Evolutionary conservation across 2,113 vertebrate genomes (phyloP).

Genomic region (Xiphophorus hellerii): DNA sequence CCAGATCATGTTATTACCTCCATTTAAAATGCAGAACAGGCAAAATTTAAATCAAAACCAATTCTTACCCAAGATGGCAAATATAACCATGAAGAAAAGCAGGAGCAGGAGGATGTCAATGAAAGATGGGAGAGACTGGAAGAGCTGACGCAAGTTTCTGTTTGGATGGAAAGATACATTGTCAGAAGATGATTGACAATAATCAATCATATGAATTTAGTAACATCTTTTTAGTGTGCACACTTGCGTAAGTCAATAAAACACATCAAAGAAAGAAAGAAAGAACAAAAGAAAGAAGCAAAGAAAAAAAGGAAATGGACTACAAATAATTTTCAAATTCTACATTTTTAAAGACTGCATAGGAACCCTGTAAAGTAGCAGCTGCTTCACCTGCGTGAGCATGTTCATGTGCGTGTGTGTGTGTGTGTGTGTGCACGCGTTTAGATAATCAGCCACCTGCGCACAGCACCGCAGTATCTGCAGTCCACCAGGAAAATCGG

Average conservation of each 20-base stretch:
- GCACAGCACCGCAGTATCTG: conserved; percentile 94
- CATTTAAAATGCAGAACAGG: not conserved
- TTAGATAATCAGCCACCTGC: conserved; percentile 80
- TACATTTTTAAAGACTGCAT: too few species aligned
- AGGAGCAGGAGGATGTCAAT: conserved; percentile 96
- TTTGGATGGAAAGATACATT: conserved; percentile 37
- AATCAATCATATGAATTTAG: not conserved
- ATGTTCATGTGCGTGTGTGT: not conserved
- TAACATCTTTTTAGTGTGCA: not conserved
- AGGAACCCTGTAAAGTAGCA: too few species aligned
- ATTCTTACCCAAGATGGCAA: conserved; percentile 92
- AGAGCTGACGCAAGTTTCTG: conserved; percentile 98
- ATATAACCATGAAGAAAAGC: conserved; percentile 99
- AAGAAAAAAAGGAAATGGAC: too few species aligned
- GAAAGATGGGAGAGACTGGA: conserved; percentile 97
- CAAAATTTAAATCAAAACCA: not conserved
- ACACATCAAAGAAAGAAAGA: not conserved
- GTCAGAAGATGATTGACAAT: not conserved
- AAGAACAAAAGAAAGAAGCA: too few species aligned
- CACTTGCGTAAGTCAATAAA: not conserved
- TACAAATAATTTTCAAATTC: too few species aligned
- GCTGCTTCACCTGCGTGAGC: not conserved
- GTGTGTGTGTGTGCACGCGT: not conserved
- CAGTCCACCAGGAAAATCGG: conserved; percentile 98
- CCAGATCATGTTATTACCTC: not conserved